These are phyloP conservation scores for Aethina tumida DNA, from an alignment of 1,140 invertebrate genomes.

Conservation along the genomic window DNA sequence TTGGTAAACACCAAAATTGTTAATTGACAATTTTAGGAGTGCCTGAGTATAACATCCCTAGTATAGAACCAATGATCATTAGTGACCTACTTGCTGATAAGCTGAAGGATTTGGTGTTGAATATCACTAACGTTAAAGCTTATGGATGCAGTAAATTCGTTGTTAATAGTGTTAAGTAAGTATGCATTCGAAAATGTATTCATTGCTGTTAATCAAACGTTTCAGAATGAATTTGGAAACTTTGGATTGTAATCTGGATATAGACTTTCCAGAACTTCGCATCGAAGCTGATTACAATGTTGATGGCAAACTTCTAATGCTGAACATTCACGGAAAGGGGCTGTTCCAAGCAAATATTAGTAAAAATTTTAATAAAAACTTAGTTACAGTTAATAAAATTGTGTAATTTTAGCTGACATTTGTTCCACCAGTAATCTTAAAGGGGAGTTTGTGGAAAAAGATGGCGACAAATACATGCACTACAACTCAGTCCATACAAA, in stretches of 20 bases:
- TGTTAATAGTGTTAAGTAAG: constrained; percentile 45
- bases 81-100: constrained; percentile 45
- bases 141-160: constrained; percentile 50
- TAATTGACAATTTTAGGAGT: constrained; percentile 30
- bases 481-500: constrained; percentile 43
- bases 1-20: constrained; percentile 4
- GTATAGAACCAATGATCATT: constrained; percentile 49
- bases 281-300: constrained; percentile 51
- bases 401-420: constrained; percentile 40
- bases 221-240: constrained; percentile 41
- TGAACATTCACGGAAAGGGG: constrained; percentile 51
- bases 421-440: constrained; percentile 41
- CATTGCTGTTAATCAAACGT: no score
- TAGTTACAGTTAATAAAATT: not conserved
- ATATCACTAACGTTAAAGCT: constrained; percentile 43
- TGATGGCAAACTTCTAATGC: constrained; percentile 47
- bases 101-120: constrained; percentile 42
- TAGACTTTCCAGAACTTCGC: constrained; percentile 44
- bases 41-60: constrained; percentile 48
- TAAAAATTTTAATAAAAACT: constrained; percentile 30
- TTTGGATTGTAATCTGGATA: constrained; percentile 38
- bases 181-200: no score
- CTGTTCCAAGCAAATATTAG: constrained; percentile 51
- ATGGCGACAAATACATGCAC: constrained; percentile 44
- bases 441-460: constrained; percentile 34